Evolutionary conservation across 1,140 invertebrate species (phyloP), one percentile per base, ranked within the genome.

Genomic region (Thaumatotibia leucotreta): DNA sequence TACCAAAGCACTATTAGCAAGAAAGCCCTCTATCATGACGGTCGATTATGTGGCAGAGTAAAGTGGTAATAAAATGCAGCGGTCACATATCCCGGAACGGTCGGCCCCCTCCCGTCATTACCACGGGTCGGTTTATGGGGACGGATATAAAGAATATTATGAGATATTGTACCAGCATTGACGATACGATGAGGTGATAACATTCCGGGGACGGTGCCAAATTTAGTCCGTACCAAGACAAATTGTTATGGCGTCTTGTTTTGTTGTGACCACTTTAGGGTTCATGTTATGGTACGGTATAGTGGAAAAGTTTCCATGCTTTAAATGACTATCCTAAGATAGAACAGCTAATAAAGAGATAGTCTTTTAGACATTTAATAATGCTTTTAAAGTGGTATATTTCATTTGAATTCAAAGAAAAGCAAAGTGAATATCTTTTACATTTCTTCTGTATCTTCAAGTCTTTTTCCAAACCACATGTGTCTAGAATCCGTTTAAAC

Each of bases 11-110:
- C 80, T 81, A 86, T 87, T 83, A 87, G 79, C 79, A 68, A 68
- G 67, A 80, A 84, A 85, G 83, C 85, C 85, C 85, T 90, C 82
- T 79, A 88, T 88, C 88, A 90, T 73, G 84, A 88, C 81, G 84
- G 84, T 76, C 88, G 88, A 90, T 90, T 90, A 90, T 85, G 88
- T 90, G 88, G 88, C 84, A 82, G 80, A 81, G 85, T 88, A 84
- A 88, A 90, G 86, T 88, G 88, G 88, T 88, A 80, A 90, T 90
- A 90, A 90, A 90, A 90, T 88, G 86, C 88, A 90, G 88, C 88
- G 88, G 88, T 87, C 86, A 90, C 88, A 90, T 88, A 88, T 87
- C 80, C 83, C 87, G 79, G 85, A 88, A 88, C 84, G 82, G 86
- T 69, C 84, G 82, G 84, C 85, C 81, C 78, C 80, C 83, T 80